Percentiles rank a stretch among this genome's conserved stretches.
Conservation (phyloP, 2,888 invertebrate species). For the Lymantria monacha region DNA sequence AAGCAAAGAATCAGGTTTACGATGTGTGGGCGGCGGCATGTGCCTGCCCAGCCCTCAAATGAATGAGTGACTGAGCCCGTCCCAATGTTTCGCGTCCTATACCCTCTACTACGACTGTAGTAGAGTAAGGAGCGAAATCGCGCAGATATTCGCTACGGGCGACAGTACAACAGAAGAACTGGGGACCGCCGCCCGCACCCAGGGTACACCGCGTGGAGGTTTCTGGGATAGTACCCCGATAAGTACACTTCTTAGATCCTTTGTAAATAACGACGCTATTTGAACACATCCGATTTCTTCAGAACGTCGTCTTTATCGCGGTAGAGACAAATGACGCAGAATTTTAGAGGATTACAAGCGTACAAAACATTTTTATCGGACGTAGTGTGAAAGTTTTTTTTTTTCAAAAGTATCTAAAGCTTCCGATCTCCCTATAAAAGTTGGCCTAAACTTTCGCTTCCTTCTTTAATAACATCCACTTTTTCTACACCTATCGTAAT, state of each 20-base stretch:
- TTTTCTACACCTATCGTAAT: slow-evolving; percentile 34
- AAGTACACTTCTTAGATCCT: slow-evolving; percentile 20
- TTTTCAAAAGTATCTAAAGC: slow-evolving; percentile 64
- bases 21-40: too few species aligned
- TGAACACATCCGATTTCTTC: slow-evolving; percentile 41
- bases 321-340: slow-evolving; percentile 66
- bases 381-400: slow-evolving; percentile 59
- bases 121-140: too few species aligned
- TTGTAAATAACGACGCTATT: slow-evolving; percentile 36
- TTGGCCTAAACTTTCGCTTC: slow-evolving; percentile 61
- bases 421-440: slow-evolving; percentile 61
- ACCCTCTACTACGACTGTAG: too few species aligned
- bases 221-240: too few species aligned
- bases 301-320: slow-evolving; percentile 51
- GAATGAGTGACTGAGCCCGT: too few species aligned
- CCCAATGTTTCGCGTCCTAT: too few species aligned
- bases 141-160: too few species aligned
- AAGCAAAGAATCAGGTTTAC: too few species aligned
- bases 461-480: slow-evolving; percentile 55
- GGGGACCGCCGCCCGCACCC: too few species aligned
- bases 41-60: too few species aligned
- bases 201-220: too few species aligned
- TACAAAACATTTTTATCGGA: slow-evolving; percentile 72
- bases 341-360: slow-evolving; percentile 64
- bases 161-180: too few species aligned